phyloP scores from a whole-genome alignment of 2,888 invertebrate species.

The Erannis defoliaria region DNA sequence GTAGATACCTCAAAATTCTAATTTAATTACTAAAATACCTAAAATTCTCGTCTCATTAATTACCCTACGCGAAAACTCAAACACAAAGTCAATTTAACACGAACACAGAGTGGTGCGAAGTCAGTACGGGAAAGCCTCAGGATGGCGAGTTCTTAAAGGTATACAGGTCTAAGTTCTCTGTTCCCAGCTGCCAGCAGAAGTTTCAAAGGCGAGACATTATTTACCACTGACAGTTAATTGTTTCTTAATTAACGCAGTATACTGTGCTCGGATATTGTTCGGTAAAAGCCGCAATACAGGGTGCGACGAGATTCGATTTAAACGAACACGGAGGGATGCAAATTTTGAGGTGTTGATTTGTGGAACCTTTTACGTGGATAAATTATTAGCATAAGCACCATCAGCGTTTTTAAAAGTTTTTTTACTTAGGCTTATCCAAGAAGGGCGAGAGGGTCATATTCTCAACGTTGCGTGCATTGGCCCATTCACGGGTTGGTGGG shows the following conservation, averaged over 20 bases:
- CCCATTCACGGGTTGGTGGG: too few species aligned
- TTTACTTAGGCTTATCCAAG: too few species aligned
- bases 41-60: conserved; percentile 54
- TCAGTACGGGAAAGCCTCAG: conserved; percentile 2
- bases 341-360: conserved; percentile 13
- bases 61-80: conserved; percentile 56
- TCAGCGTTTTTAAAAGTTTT: too few species aligned
- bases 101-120: conserved; percentile 31
- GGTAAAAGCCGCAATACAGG: conserved; percentile 15
- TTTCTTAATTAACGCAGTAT: conserved; percentile 48
- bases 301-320: conserved; percentile 19
- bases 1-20: conserved; percentile 20
- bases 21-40: conserved; percentile 41
- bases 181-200: conserved; percentile 38
- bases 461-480: too few species aligned
- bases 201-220: conserved; percentile 46
- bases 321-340: conserved; percentile 16
- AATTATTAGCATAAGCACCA: too few species aligned
- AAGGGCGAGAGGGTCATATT: too few species aligned
- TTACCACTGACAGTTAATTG: conserved; percentile 50
- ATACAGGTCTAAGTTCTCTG: conserved; percentile 32
- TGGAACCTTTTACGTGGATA: background rate
- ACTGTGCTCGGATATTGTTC: conserved; percentile 21
- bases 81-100: conserved; percentile 63
- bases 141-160: conserved; percentile 47